phyloP scores from a whole-genome alignment of 2,113 vertebrate genomes.

The Eidolon helvum region DNA sequence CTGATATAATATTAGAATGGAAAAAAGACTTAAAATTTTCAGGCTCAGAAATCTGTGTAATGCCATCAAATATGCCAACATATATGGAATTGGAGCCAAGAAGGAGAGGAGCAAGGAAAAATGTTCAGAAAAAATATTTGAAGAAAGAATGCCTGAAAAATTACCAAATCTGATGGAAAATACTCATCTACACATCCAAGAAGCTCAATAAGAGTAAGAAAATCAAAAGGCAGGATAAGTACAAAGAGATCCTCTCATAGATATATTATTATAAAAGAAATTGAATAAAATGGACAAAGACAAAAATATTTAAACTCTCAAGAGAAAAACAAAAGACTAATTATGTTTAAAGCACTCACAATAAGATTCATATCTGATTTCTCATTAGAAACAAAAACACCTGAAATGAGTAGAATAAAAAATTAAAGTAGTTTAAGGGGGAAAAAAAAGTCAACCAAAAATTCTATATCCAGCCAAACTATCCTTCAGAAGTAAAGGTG shows the following conservation, averaged over 20 bases:
- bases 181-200: background rate
- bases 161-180: background rate
- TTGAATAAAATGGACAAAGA: background rate
- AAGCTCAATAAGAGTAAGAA: background rate
- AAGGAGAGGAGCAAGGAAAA: background rate
- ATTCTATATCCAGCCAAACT: background rate
- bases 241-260: background rate
- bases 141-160: background rate
- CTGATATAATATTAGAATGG: background rate
- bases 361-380: background rate
- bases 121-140: background rate
- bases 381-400: background rate
- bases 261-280: background rate
- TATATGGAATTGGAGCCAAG: background rate
- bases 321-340: background rate
- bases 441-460: background rate
- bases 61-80: background rate
- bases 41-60: background rate
- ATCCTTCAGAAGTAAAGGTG: background rate
- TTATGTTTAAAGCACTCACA: background rate
- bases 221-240: background rate
- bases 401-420: background rate
- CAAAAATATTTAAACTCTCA: background rate
- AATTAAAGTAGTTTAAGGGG: background rate
- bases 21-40: background rate